These are phyloP conservation scores for Campodea augens DNA, from an alignment of 1,140 invertebrate genomes.

Conservation along the genomic window DNA sequence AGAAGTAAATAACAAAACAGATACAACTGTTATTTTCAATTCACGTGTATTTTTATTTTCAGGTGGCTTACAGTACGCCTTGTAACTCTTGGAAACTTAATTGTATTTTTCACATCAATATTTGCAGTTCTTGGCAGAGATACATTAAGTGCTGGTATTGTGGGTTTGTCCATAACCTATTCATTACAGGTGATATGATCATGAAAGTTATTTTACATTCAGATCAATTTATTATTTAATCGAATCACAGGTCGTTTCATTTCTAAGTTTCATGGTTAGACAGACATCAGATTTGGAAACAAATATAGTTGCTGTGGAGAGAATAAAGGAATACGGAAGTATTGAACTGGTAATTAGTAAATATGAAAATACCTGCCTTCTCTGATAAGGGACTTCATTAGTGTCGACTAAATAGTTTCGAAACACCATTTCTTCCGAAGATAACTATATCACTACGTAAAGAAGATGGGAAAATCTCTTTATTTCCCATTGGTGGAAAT, in stretches of 20 bases:
- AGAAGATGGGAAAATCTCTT: too few relatives aligned
- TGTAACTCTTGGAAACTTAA: slow-evolving; percentile 80
- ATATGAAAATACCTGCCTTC: too few relatives aligned
- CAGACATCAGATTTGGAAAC: slow-evolving; percentile 41
- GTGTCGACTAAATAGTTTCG: too few relatives aligned
- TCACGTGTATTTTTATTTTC: too few relatives aligned
- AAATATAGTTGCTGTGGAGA: slow-evolving; percentile 41
- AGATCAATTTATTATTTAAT: background rate
- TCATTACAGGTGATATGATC: slow-evolving; percentile 74
- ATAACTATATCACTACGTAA: too few relatives aligned
- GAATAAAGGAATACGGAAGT: slow-evolving; percentile 38
- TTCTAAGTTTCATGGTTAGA: slow-evolving; percentile 37
- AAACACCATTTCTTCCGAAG: too few relatives aligned
- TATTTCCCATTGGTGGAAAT: too few relatives aligned
- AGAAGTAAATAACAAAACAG: too few relatives aligned
- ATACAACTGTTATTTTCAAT: too few relatives aligned
- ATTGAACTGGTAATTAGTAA: slow-evolving; percentile 15
- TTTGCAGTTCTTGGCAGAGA: slow-evolving; percentile 65
- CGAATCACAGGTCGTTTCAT: slow-evolving; percentile 27
- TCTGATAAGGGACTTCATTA: too few relatives aligned
- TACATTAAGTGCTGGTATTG: slow-evolving; percentile 48
- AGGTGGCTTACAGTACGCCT: slow-evolving; percentile 71
- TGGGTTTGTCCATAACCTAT: slow-evolving; percentile 78
- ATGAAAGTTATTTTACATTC: slow-evolving; percentile 13
- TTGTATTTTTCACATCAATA: slow-evolving; percentile 72